These are phyloP conservation scores for Leptinotarsa juncta DNA, from an alignment of 2,888 invertebrate genomes.

Conservation along the genomic window DNA sequence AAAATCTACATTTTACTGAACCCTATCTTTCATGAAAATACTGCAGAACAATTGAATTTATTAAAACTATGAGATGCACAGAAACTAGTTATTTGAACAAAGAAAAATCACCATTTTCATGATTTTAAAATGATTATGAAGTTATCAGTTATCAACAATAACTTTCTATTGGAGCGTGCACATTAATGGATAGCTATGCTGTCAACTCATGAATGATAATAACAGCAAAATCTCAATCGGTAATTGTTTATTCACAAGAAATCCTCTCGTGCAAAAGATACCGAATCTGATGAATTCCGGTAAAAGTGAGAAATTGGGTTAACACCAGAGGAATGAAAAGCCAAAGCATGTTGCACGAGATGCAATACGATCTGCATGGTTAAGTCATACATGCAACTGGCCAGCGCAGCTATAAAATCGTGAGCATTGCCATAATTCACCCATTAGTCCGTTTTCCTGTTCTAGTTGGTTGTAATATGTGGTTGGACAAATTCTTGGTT, in stretches of 20 bases:
- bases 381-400: constrained; percentile 42
- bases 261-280: constrained; percentile 22
- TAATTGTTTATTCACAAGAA: constrained; percentile 28
- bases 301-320: constrained; percentile 44
- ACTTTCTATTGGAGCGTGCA: not conserved
- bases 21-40: too few relatives aligned
- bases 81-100: too few relatives aligned
- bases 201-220: not conserved
- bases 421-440: constrained; percentile 25
- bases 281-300: constrained; percentile 33
- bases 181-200: not conserved
- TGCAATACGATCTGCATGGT: constrained; percentile 39
- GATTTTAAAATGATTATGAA: too few relatives aligned
- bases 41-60: too few relatives aligned
- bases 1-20: too few relatives aligned
- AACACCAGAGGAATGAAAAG: constrained; percentile 40
- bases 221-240: constrained; percentile 26
- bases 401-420: constrained; percentile 46
- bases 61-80: too few relatives aligned
- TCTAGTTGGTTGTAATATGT: constrained; percentile 27
- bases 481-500: constrained; percentile 34
- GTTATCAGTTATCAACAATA: not conserved
- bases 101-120: too few relatives aligned
- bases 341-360: constrained; percentile 27
- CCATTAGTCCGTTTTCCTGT: constrained; percentile 29